A percentile compares a stretch with the other conserved stretches of the same genome.
Conservation (phyloP, 2,888 invertebrate species). For the Operophtera brumata region DNA sequence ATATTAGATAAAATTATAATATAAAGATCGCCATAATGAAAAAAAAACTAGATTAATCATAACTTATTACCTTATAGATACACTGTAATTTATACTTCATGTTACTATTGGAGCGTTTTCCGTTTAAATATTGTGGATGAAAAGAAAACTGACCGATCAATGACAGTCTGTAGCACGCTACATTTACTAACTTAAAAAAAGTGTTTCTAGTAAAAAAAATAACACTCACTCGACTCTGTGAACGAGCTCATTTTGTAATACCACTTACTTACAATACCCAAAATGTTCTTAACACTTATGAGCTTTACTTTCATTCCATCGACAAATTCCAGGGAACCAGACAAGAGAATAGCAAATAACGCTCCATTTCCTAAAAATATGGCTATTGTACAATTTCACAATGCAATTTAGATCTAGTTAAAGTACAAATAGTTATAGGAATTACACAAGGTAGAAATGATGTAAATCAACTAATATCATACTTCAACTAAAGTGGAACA, state of each 20-base stretch:
- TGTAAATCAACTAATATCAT: conserved; percentile 76
- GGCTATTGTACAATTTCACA: conserved; percentile 78
- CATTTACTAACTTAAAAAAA: conserved; percentile 76
- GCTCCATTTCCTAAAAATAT: conserved; percentile 76
- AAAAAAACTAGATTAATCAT: conserved; percentile 79
- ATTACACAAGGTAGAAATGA: conserved; percentile 74
- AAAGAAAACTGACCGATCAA: conserved; percentile 77
- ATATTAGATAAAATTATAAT: conserved; percentile 84
- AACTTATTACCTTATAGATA: conserved; percentile 80
- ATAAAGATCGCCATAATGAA: conserved; percentile 82
- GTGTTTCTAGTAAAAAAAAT: conserved; percentile 72
- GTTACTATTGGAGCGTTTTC: conserved; percentile 74
- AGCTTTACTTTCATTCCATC: conserved; percentile 74
- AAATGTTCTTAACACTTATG: conserved; percentile 77
- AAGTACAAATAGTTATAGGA: conserved; percentile 78
- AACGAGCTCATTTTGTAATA: conserved; percentile 75
- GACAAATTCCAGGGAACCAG: conserved; percentile 66
- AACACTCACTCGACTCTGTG: conserved; percentile 74
- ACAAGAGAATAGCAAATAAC: conserved; percentile 71
- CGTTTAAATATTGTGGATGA: conserved; percentile 79
- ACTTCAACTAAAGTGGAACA: conserved; percentile 73
- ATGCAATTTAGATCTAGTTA: conserved; percentile 79
- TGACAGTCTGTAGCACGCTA: conserved; percentile 76
- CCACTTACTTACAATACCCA: conserved; percentile 76
- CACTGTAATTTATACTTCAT: conserved; percentile 79